Conservation (phyloP, 2,888 invertebrate genomes). For the Junonia oenone region DNA sequence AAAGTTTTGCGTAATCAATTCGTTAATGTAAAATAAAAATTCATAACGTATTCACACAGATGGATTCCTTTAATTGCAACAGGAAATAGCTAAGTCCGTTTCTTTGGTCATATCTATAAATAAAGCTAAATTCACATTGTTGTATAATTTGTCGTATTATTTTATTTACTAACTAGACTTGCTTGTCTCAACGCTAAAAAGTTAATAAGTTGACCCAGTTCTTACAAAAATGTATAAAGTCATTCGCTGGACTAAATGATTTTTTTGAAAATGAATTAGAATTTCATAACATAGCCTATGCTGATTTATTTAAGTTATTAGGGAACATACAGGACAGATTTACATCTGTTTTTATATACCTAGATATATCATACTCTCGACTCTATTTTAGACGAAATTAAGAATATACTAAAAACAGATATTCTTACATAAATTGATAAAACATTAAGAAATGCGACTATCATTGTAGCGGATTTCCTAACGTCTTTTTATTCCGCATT, state of each 20-base stretch:
- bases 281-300: no score
- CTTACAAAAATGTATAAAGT: no score
- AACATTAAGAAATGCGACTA: slow-evolving; percentile 18
- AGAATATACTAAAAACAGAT: neutral
- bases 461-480: slow-evolving; percentile 41
- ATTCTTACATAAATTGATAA: neutral
- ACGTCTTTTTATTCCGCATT: slow-evolving; percentile 55
- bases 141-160: no score
- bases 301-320: no score
- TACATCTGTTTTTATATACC: no score
- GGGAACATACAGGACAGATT: no score
- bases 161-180: neutral
- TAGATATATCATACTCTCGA: no score
- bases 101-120: neutral
- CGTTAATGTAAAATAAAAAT: neutral
- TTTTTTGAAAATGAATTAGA: no score
- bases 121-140: neutral
- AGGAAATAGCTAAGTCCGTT: neutral
- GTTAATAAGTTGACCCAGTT: no score
- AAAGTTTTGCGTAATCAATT: neutral
- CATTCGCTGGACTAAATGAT: no score
- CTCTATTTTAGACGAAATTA: no score
- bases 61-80: neutral
- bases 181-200: no score
- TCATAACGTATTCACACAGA: neutral